Base-by-base conservation (phyloP, 2,888 invertebrate genomes). In the Dione juno region DNA sequence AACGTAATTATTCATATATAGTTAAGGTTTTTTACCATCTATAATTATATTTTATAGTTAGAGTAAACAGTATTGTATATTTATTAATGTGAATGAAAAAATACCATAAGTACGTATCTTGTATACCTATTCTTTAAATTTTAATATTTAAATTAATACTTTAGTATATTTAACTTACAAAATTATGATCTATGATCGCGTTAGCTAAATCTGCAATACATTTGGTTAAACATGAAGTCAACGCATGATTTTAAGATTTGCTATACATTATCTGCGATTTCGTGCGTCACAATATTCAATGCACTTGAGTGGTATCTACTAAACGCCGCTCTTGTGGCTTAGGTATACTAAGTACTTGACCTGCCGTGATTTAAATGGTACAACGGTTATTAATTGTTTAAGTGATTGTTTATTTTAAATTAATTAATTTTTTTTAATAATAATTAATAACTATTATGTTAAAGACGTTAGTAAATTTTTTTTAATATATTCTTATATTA, bases 221-320 rank as follows among this genome's bases (percentile, higher is more conserved):
- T 45, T 45, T 28, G 28, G 21, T 61, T 61, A n/a, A 3, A 43
- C 59, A 59, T 61, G 59, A 52, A n/a, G 19, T 40, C 40, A 16
- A 43, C 19, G 28, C 43, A 45, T 54, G 63, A 68, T 63, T 11
- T 61, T 54, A 68, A 68, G 37, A 54, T 68, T 63, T 43, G 19
- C 11, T 58, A 52, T 1, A 48, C 41, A 50, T 53, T 70, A 66
- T 69, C 65, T 65, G 11, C 19, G n/a, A 19, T 35, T 19, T 59
- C 21, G 52, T 66, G 70, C 70, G 59, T 71, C 66, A n/a, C n/a
- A 69, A 61, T 52, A 48, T 28, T 28, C 28, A 28, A 28, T 48
- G 43, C 53, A 72, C 70, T 70, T 28, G 53, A 70, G 21, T 66
- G 35, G 48, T 71, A 71, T 71, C 71, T 61, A 16, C 53, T 70